These are phyloP conservation scores for Bungarus multicinctus DNA, from an alignment of 2,113 vertebrate genomes.

Conservation along the genomic window DNA sequence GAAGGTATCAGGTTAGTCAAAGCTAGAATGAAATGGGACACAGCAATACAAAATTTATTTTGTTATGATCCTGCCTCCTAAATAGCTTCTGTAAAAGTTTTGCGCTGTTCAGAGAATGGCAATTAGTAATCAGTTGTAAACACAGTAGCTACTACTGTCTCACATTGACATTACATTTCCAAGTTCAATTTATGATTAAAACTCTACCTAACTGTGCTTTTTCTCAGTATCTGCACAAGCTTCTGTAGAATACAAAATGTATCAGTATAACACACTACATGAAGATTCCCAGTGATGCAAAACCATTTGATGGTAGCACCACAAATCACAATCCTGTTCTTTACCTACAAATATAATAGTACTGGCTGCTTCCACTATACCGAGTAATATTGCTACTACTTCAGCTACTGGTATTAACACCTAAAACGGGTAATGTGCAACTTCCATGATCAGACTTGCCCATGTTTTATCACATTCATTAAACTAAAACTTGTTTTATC, in stretches of 20 bases:
- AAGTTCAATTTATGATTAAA: not conserved
- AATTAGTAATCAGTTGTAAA: not conserved
- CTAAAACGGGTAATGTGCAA: not conserved
- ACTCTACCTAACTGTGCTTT: not conserved
- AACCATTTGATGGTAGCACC: not conserved
- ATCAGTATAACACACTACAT: not conserved
- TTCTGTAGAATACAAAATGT: not conserved
- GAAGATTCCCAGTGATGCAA: not conserved
- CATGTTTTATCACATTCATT: not conserved
- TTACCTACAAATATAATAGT: not conserved
- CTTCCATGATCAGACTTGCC: not conserved
- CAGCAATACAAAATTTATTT: not conserved
- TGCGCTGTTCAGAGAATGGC: not conserved
- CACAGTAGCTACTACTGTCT: not conserved
- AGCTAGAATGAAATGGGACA: not conserved
- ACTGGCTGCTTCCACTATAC: not conserved
- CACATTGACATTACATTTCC: no score
- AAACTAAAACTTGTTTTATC: not conserved
- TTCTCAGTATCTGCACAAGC: not conserved
- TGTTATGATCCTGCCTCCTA: not conserved
- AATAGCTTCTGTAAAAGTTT: not conserved
- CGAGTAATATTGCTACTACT: not conserved
- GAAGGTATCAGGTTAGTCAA: not conserved
- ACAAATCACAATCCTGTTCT: not conserved
- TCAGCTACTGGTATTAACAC: not conserved